Conservation (phyloP, 2,888 invertebrate genomes). For the Cistogaster globosa region DNA sequence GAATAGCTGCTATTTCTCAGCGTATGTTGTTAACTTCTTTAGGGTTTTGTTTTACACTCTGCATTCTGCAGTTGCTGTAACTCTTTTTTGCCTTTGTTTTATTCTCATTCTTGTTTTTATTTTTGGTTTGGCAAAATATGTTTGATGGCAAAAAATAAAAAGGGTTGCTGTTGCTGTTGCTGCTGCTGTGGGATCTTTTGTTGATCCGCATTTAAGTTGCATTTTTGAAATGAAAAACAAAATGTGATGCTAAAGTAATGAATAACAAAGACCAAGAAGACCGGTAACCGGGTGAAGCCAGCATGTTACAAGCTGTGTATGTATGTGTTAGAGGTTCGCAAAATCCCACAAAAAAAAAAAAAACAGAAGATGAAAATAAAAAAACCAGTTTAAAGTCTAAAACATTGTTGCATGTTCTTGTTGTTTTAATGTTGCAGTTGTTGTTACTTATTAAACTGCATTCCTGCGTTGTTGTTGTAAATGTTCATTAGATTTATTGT, state of each 20-base stretch:
- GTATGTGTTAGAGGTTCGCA: constrained; percentile 7
- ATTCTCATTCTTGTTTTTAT: neutral
- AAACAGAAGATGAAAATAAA: constrained; percentile 27
- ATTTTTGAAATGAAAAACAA: neutral
- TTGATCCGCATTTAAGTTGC: constrained; percentile 56
- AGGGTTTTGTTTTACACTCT: constrained; percentile 22
- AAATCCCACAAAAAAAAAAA: neutral
- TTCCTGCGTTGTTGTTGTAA: constrained; percentile 62
- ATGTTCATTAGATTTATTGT: constrained; percentile 70
- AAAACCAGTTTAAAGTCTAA: constrained; percentile 63
- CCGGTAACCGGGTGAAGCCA: constrained; percentile 65
- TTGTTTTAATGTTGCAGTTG: constrained; percentile 49
- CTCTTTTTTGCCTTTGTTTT: neutral
- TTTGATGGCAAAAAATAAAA: constrained; percentile 42
- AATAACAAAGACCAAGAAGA: constrained; percentile 52
- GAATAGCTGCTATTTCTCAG: neutral
- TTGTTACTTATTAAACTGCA: constrained; percentile 71
- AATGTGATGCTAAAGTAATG: constrained; percentile 19
- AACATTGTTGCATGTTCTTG: constrained; percentile 59
- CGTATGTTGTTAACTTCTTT: constrained; percentile 38
- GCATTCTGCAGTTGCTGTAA: constrained; percentile 34
- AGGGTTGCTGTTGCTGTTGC: constrained; percentile 47
- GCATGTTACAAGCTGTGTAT: constrained; percentile 46
- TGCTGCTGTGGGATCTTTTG: constrained; percentile 65
- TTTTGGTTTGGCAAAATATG: constrained; percentile 39